Percentiles rank a stretch among this genome's conserved stretches.
Conservation (phyloP, 2,797 vertebrate species). For the Epinephelus malabaricus region DNA sequence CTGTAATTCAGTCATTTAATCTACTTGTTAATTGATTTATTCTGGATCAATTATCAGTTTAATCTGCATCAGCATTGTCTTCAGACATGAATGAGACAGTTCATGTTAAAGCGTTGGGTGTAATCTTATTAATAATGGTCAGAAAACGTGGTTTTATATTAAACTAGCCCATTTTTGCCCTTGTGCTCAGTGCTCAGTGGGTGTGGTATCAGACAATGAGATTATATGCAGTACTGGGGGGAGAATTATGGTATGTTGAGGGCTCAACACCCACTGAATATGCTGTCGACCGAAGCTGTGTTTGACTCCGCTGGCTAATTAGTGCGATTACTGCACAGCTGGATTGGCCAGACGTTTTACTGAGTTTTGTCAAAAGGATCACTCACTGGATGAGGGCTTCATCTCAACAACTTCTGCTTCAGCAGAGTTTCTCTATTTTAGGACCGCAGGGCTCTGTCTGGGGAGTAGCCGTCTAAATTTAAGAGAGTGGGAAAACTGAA, state of each 20-base stretch:
- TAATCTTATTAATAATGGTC: conserved; percentile 5
- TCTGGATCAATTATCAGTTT: conserved; percentile 24
- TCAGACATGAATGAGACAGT: neutral
- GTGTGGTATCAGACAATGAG: conserved; percentile 74
- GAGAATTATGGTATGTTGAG: conserved; percentile 75
- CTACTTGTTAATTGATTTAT: conserved; percentile 40
- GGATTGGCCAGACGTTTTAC: conserved; percentile 92
- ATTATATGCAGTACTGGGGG: conserved; percentile 66
- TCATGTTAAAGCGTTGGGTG: neutral
- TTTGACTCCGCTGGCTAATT: conserved; percentile 95
- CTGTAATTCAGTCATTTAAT: conserved; percentile 34
- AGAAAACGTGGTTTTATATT: conserved; percentile 27
- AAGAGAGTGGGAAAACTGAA: conserved; percentile 80
- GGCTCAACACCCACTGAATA: conserved; percentile 70
- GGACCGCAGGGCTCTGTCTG: conserved; percentile 73
- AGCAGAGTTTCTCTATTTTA: conserved; percentile 82
- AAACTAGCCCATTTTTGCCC: conserved; percentile 13
- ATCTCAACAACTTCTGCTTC: conserved; percentile 90
- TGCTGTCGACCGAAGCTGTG: conserved; percentile 69
- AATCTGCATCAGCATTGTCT: conserved; percentile 16
- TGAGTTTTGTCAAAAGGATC: conserved; percentile 95
- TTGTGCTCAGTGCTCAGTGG: conserved; percentile 52
- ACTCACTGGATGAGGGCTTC: conserved; percentile 89
- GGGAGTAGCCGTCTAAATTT: conserved; percentile 77
- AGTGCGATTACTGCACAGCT: conserved; percentile 97